Evolutionary conservation across 2,888 invertebrate genomes (phyloP), one percentile per base, ranked within the genome.

Genomic region (Thyatira batis): DNA sequence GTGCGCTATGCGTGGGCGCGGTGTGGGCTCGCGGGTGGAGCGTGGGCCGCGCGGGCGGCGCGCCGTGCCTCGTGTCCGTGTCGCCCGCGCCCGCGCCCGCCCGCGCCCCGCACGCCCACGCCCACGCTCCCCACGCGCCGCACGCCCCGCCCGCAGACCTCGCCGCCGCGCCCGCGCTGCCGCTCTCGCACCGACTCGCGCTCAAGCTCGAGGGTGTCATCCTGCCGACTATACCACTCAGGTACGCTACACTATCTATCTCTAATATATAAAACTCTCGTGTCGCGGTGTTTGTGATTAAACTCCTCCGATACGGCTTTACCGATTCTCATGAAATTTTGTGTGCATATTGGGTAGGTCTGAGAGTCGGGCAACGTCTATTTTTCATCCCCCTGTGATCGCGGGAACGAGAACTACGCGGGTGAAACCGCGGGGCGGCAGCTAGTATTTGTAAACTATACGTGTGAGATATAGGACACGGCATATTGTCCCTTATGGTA

Each of bases 161-260:
- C 48, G 96, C 98, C 5, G 95, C 98, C 49, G 93, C 95, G 60
- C 95, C 98, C 49, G 93, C 95, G 60, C 95, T 98, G 33, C 96
- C 96, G 57, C 94, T 95, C 44, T 96, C 96, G 52, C 96, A 97
- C 66, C 96, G 97, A 66, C 93, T 98, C 56, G 97, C 98, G 0
- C 94, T 98, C 21, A 98, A 98, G 91, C 96, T 98, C 1, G 98
- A 98, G 86, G 98, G 98, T 0, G 98, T 99, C 4, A 66, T 98
- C 49, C 95, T 72, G 94, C 97, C 58, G 39, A 71, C 80, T 92
- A 94, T 63, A 94, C 95, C 58, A 94, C 97, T 56, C 93, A 95
- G 67, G 93, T 97, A 94, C 93, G 1, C 10, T 10, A 11, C 28
- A 20, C 13, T 5, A 21, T 21, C 20, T 33, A n/a, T 9, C 25